Evolutionary conservation across 2,113 vertebrate genomes (phyloP).

Genomic region (Chiloscyllium plagiosum): DNA sequence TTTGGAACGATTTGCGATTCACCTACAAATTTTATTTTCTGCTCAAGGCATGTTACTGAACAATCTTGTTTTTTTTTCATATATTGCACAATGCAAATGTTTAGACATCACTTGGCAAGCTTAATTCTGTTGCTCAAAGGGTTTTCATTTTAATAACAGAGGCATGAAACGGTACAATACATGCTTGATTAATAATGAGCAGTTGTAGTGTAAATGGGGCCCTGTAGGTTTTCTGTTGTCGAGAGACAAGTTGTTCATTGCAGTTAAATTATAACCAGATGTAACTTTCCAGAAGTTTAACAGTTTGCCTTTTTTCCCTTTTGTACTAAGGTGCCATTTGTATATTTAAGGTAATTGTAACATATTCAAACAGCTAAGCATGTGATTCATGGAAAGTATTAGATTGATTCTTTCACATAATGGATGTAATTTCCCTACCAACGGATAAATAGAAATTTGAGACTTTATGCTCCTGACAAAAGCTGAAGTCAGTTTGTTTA

Average conservation of each 20-base stretch:
- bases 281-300: constrained; percentile 54
- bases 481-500: background rate
- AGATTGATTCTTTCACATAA: constrained; percentile 7
- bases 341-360: constrained; percentile 36
- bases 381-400: constrained; percentile 35
- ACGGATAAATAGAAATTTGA: constrained; percentile 15
- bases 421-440: constrained; percentile 22
- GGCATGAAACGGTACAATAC: constrained; percentile 42
- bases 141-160: background rate
- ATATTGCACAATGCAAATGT: background rate
- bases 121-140: background rate
- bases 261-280: constrained; percentile 59
- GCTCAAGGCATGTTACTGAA: background rate
- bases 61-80: background rate
- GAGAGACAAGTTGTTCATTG: constrained; percentile 48
- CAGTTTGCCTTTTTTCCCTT: background rate
- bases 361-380: background rate
- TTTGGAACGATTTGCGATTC: background rate
- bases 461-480: background rate
- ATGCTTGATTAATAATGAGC: constrained; percentile 45
- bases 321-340: constrained; percentile 23
- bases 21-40: background rate
- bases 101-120: constrained; percentile 2
- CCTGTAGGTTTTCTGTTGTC: constrained; percentile 49
- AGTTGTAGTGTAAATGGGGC: constrained; percentile 49